Evolutionary conservation across 1,140 invertebrate species (phyloP).

Genomic region (Micrasema longulum): DNA sequence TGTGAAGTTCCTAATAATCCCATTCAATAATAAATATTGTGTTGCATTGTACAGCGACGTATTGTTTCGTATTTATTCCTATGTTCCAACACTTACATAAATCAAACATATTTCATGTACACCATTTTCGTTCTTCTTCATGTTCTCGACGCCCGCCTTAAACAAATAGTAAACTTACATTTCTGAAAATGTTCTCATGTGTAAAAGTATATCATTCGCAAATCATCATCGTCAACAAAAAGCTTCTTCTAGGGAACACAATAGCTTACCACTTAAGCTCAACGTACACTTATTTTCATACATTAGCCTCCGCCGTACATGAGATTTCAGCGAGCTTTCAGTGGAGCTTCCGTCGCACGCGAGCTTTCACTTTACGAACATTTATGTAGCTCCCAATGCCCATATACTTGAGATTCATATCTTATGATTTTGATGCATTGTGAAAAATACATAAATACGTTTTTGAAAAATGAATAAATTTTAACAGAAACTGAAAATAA

Average conservation of each 20-base stretch:
- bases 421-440: neutral
- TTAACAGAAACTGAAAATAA: too few relatives aligned
- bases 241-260: neutral
- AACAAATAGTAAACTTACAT: neutral
- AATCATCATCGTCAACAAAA: conserved; percentile 21
- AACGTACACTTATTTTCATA: conserved; percentile 8
- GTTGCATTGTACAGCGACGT: too few relatives aligned
- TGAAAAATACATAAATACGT: neutral
- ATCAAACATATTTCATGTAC: neutral
- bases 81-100: neutral
- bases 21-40: too few relatives aligned
- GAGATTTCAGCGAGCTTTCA: neutral
- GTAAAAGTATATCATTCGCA: conserved; percentile 11
- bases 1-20: too few relatives aligned
- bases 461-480: too few relatives aligned
- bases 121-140: too few relatives aligned
- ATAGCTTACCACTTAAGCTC: conserved; percentile 16
- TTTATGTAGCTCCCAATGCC: neutral
- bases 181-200: neutral
- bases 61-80: neutral
- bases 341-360: conserved; percentile 12
- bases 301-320: conserved; percentile 4
- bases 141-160: too few relatives aligned
- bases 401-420: neutral
- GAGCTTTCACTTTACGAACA: conserved; percentile 22